Base-by-base conservation (phyloP, 1,140 invertebrate genomes). In the Linepithema humile region DNA sequence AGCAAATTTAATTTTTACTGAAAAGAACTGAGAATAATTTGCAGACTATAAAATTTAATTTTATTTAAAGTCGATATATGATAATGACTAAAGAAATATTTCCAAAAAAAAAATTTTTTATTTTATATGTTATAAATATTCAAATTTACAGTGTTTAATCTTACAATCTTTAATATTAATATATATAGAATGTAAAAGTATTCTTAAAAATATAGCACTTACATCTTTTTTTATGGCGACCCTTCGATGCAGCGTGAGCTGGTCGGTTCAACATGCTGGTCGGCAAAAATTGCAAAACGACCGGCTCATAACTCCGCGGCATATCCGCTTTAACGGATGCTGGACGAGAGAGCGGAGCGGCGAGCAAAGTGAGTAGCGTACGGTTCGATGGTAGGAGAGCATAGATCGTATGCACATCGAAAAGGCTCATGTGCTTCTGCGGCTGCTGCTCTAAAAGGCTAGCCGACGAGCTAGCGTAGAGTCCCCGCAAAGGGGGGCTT, bases 241-340 rank as follows among this genome's bases (percentile, higher is more conserved):
- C 55, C 15, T 40, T 69, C 45, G 17, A 48, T 9, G 53, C 29
- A 43, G 77, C 65, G 65, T 59, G 75, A 64, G 50, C 48, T 26
- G 2, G 38, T 10, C 4, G 29, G 60, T 77, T 65, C 38, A 55
- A 29, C 55, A 45, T 26, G 65, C 32, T 29, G 40, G 32, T 38
- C 38, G 20, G 69, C 45, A 85, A 86, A 86, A 87, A 86, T 86
- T 43, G 40, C 35, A n/a, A 57, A 87, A 88, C 75, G 83, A 82
- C 45, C 75, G 48, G 55, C 70, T 85, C 65, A 75, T 77, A 88
- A 88, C 65, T 85, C 50, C 50, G 82, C 45, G 75, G 75, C 23
- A 38, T 40, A 38, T 80, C 48, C 83, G 62, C 32, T 82, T 29
- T 67, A 57, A 48, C 74, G 64, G 48, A 59, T 59, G 57, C 48